Conservation (phyloP, 1,140 invertebrate species). For the Potamilus streckersoni region DNA sequence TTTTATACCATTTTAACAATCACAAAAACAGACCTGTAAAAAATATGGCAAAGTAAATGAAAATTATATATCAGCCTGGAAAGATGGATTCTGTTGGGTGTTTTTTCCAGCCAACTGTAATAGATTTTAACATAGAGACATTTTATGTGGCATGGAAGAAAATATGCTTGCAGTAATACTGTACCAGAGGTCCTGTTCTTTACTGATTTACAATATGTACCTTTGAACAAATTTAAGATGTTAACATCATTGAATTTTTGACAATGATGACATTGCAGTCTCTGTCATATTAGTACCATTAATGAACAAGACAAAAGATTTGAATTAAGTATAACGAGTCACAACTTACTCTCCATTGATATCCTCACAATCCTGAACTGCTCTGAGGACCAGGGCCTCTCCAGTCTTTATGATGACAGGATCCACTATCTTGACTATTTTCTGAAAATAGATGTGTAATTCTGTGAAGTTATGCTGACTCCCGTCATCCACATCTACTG, state of each 20-base stretch:
- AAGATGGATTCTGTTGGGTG: too few relatives aligned
- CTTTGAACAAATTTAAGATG: background rate
- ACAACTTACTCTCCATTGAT: slow-evolving; percentile 42
- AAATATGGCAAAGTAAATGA: too few relatives aligned
- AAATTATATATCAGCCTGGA: too few relatives aligned
- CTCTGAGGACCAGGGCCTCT: slow-evolving; percentile 64
- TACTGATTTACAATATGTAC: too few relatives aligned
- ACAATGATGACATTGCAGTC: background rate
- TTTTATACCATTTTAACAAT: too few relatives aligned
- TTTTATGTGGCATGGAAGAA: background rate
- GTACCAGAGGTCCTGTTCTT: background rate
- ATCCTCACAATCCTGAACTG: slow-evolving; percentile 56
- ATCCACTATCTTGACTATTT: slow-evolving; percentile 56
- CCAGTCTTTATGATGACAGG: slow-evolving; percentile 65
- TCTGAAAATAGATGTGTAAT: slow-evolving; percentile 24
- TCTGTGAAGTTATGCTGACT: too few relatives aligned
- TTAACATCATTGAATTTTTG: background rate
- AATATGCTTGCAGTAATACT: background rate
- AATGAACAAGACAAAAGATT: too few relatives aligned
- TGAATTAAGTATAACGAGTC: background rate
- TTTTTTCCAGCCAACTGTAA: too few relatives aligned
- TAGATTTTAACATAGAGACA: too few relatives aligned
- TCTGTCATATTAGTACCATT: too few relatives aligned
- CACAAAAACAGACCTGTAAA: too few relatives aligned
- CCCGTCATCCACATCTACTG: too few relatives aligned